Percentiles rank a stretch among this genome's conserved stretches.
phyloP scores from a whole-genome alignment of 2,797 vertebrate species.

The Loris lydekkerianus region DNA sequence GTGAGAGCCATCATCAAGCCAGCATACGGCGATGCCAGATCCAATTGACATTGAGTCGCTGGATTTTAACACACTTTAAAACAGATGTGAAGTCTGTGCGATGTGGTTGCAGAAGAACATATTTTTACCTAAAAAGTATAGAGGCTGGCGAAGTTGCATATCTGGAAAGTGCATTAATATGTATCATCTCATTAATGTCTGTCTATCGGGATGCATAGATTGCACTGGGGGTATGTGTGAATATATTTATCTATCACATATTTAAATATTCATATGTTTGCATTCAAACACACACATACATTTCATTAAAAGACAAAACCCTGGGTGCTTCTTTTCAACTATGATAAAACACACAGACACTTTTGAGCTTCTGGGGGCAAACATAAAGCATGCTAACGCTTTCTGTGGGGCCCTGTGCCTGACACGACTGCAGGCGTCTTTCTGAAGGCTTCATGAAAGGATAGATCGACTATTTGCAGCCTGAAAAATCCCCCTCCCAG shows the following conservation, averaged over 20 bases:
- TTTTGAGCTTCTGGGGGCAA: conserved; percentile 29
- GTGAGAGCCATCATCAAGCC: conserved; percentile 87
- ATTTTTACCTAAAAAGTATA: conserved; percentile 68
- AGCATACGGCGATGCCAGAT: conserved; percentile 85
- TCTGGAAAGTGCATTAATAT: conserved; percentile 58
- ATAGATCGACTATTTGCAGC: conserved; percentile 10
- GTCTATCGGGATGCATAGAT: conserved; percentile 13
- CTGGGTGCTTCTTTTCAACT: conserved; percentile 53
- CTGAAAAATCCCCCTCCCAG: not conserved
- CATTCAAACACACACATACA: conserved; percentile 62
- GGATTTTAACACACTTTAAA: conserved; percentile 87
- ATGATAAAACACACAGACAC: conserved; percentile 33
- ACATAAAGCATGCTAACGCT: not conserved
- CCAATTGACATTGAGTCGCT: conserved; percentile 89
- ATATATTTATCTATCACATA: conserved; percentile 9
- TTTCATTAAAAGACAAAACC: conserved; percentile 67
- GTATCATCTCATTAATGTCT: conserved; percentile 63
- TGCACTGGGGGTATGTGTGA: not conserved
- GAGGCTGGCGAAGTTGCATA: not conserved
- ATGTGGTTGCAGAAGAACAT: conserved; percentile 60
- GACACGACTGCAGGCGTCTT: not conserved
- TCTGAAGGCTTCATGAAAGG: not conserved
- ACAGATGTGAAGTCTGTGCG: conserved; percentile 86
- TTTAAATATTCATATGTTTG: conserved; percentile 79
- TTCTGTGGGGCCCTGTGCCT: not conserved